Evolutionary conservation across 2,113 vertebrate species (phyloP), one percentile per base, ranked within the genome.

Genomic region (Nipponia nippon): DNA sequence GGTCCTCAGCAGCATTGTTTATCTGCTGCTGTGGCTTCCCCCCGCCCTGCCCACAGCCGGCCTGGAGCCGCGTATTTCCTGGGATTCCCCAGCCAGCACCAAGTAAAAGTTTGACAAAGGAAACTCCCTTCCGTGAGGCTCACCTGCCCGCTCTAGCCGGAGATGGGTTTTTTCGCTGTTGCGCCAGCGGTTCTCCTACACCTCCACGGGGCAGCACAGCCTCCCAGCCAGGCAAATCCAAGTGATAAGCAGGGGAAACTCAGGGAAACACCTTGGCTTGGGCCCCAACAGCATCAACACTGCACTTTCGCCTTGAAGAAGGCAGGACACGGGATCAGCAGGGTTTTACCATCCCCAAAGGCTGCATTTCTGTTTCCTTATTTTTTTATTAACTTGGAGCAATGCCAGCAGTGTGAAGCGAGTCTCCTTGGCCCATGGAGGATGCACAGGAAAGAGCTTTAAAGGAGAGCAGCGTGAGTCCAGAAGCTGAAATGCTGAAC

Each of bases 261-360:
- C 56, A 80, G 72, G 82, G 36, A 62, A 95, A 92, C 82, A 38
- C 80, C 25, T 62, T 59, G 75, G 77, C 81, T 63, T 55, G 56
- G 42, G 42, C 69, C 65, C 65, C 69, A 84, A 8, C 38, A 63
- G 75, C 78, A 89, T 47, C 81, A 67, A 47, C 20, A 5, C 77
- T 16, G 5, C 6, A 32, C 61, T 92, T 87, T 50, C 75, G 52
- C 50, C 76, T 90, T 53, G 66, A 83, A 89, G 83, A 78, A 96
- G 52, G 83, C 76, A 92, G 72, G 62, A 87, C 88, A 65, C 2
- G 6, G 71, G 77, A 69, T 58, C 19, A 3, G 72, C 83, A 71
- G 66, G 73, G 29, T 86, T 96, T 93, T 91, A 92, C 89, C 71
- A 80, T 56, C 49, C 88, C 96, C 95, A 86, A 94, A 95, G 95